Base-by-base conservation (phyloP, 1,140 invertebrate genomes). In the Zaprionus vittiger region DNA sequence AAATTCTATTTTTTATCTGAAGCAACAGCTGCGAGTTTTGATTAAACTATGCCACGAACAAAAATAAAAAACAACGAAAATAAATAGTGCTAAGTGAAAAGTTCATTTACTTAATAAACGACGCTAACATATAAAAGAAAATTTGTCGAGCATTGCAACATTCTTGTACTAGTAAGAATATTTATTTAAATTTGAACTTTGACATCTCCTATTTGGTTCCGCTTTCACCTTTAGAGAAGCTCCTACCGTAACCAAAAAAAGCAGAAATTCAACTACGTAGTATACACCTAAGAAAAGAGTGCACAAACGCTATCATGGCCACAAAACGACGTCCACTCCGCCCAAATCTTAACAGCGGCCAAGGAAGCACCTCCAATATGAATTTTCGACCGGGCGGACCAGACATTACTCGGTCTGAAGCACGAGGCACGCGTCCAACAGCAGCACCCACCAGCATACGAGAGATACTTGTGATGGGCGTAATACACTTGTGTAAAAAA, bases 401-500 rank as follows among this genome's bases (percentile, higher is more conserved):
- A 7, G 92, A 93, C 15, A 76, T 91, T 15, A 80, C 81, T 6
- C 66, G 92, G 9, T 38, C 80, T 0, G 92, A 93, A 26, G 86
- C 92, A 0, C 74, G 81, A 11, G 92, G 92, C 5, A 97, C 95
- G 3, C 95, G 96, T 91, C 97, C 97, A 3, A 96, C 98, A 7
- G 95, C 96, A 24, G 95, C 97, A 55, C 97, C 97, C 28, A 95
- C 96, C 3, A 96, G 97, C 26, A 94, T 99, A 34, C 94, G 95
- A 66, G 96, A 98, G 93, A 95, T 98, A 56, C 92, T 98, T 2
- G 93, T 96, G 11, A 95, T 97, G 90, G 95, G 98, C 93, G 92
- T 98, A n/a, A 93, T 99, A 86, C 96, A 98, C 90, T 83, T 97
- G 41, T 98, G 98, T 91, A 97, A 97, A 87, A 98, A 97, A 87